These are phyloP conservation scores for Flexamia atlantica DNA, from an alignment of 2,888 invertebrate genomes.

Conservation along the genomic window DNA sequence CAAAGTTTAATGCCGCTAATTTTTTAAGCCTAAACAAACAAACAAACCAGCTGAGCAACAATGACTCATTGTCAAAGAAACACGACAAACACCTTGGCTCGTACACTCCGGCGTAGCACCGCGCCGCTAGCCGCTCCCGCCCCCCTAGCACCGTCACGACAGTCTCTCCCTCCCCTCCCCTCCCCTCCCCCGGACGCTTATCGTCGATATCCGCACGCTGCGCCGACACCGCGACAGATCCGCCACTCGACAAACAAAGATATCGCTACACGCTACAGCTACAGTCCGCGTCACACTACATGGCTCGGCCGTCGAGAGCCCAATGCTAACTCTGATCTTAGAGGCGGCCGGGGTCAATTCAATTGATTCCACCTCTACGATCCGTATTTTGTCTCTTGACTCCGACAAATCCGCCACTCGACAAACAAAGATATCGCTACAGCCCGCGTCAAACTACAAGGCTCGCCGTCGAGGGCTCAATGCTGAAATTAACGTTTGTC, in stretches of 20 bases:
- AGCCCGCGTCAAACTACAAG: no score
- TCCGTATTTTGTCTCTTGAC: neutral
- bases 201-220: constrained; percentile 29
- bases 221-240: neutral
- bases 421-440: neutral
- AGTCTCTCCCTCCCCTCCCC: constrained; percentile 48
- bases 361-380: no score
- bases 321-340: no score
- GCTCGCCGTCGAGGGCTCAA: no score
- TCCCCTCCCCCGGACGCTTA: neutral
- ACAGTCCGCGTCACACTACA: no score
- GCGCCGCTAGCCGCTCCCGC: neutral
- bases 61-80: neutral
- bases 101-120: neutral
- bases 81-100: neutral
- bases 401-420: constrained; percentile 1
- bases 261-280: no score
- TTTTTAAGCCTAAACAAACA: no score
- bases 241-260: constrained; percentile 15
- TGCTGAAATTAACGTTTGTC: no score
- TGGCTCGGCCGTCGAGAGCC: no score
- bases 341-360: no score
- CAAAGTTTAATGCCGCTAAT: no score
- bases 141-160: neutral
- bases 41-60: no score